A percentile compares a stretch with the other conserved stretches of the same genome.
phyloP scores from a whole-genome alignment of 1,140 invertebrate species.

The Orussus abietinus region DNA sequence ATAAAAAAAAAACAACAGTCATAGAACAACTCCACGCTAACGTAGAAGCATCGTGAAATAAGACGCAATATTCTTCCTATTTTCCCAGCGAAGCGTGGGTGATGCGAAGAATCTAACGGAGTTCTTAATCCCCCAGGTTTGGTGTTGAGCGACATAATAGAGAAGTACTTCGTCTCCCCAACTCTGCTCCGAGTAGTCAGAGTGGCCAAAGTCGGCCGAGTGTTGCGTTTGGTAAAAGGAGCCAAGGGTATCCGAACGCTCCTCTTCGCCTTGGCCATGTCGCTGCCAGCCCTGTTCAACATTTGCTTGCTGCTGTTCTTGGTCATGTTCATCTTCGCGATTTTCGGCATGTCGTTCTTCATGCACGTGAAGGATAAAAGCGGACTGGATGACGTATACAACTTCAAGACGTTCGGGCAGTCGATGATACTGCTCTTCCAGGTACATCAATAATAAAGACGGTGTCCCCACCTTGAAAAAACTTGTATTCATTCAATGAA shows the following conservation, averaged over 20 bases:
- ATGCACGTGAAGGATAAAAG: conserved; percentile 94
- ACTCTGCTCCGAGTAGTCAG: conserved; percentile 94
- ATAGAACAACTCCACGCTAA: too few relatives aligned
- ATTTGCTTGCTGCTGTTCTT: conserved; percentile 96
- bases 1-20: too few relatives aligned
- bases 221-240: conserved; percentile 93
- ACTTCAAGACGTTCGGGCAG: conserved; percentile 97
- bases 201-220: conserved; percentile 95
- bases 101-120: too few relatives aligned
- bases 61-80: too few relatives aligned
- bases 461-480: too few relatives aligned
- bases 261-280: conserved; percentile 96
- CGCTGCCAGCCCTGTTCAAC: conserved; percentile 96
- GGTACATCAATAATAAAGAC: too few relatives aligned
- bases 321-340: conserved; percentile 99
- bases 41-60: too few relatives aligned
- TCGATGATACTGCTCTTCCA: conserved; percentile 98
- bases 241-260: conserved; percentile 96
- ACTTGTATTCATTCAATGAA: conserved; percentile 12
- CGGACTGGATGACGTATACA: conserved; percentile 94
- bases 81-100: too few relatives aligned
- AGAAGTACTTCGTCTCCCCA: conserved; percentile 96
- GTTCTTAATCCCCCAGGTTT: too few relatives aligned
- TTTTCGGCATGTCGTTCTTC: conserved; percentile 99
- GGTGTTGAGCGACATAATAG: conserved; percentile 92